These are phyloP conservation scores for Hafferia zeledoni DNA, from an alignment of 2,797 vertebrate species.

Conservation along the genomic window DNA sequence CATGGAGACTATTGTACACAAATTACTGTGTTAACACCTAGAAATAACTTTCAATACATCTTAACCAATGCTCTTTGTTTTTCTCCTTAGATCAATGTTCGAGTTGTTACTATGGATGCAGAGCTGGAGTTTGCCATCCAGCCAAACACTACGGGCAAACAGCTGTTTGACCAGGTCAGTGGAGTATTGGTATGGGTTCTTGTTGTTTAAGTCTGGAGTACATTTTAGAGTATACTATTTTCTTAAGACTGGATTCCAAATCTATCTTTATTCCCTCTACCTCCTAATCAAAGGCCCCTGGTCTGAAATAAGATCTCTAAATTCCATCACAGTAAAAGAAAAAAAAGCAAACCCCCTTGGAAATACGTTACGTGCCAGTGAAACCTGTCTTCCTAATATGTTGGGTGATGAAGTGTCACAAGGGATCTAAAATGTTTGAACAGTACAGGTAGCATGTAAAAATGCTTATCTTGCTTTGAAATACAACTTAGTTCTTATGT, in stretches of 20 bases:
- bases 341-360: background rate
- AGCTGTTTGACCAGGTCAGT: conserved; percentile 96
- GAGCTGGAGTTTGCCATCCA: conserved; percentile 98
- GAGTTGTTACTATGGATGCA: conserved; percentile 96
- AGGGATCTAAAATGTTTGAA: background rate
- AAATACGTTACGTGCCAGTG: background rate
- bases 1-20: background rate
- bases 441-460: background rate
- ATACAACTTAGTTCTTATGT: background rate
- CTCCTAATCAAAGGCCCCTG: background rate
- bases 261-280: background rate
- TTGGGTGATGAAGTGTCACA: background rate
- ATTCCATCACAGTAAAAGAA: background rate
- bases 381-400: background rate
- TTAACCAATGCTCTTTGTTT: conserved; percentile 49
- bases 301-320: background rate
- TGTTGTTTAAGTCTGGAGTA: background rate
- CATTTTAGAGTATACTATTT: background rate
- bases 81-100: conserved; percentile 89
- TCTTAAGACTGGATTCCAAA: background rate
- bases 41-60: background rate
- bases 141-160: conserved; percentile 93
- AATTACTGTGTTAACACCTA: background rate
- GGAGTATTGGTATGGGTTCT: background rate
- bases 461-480: background rate